Percentiles rank a stretch among this genome's conserved stretches.
These are phyloP conservation scores for Diglossa cyanea DNA, from an alignment of 2,797 vertebrate genomes.

Conservation along the genomic window DNA sequence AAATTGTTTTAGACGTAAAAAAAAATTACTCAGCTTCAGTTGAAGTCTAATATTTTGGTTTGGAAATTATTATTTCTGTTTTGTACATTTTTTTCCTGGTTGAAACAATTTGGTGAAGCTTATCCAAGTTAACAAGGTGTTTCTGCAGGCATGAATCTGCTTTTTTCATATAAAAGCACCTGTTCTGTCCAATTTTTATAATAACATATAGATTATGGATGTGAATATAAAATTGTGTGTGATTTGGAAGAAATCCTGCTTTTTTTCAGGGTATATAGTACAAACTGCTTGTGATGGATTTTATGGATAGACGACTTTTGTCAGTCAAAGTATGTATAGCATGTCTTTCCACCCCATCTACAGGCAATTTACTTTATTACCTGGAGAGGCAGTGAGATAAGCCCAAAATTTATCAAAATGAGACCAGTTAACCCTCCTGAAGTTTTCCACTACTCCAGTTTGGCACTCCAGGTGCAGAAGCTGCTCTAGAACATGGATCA, in stretches of 20 bases:
- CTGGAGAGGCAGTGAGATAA: background rate
- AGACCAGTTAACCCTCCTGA: background rate
- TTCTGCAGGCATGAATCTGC: background rate
- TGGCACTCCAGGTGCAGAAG: background rate
- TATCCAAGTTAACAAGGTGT: background rate
- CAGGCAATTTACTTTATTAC: slow-evolving; percentile 3
- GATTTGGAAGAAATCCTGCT: background rate
- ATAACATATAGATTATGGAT: background rate
- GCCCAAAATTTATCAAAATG: background rate
- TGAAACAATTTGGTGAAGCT: background rate
- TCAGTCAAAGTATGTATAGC: background rate
- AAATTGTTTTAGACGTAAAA: background rate
- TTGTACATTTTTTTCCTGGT: background rate
- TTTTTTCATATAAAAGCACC: background rate
- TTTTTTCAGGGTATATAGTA: background rate
- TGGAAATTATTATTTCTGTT: background rate
- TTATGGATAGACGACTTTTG: background rate
- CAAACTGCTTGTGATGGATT: background rate
- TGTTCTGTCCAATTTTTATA: background rate
- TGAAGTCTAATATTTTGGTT: background rate
- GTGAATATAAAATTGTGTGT: background rate
- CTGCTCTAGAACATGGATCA: background rate
- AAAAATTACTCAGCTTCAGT: background rate
- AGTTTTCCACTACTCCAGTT: background rate
- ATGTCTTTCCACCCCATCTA: slow-evolving; percentile 1